Percentiles rank a stretch among this genome's conserved stretches.
Conservation (phyloP, 2,113 vertebrate species). For the Vimba vimba region DNA sequence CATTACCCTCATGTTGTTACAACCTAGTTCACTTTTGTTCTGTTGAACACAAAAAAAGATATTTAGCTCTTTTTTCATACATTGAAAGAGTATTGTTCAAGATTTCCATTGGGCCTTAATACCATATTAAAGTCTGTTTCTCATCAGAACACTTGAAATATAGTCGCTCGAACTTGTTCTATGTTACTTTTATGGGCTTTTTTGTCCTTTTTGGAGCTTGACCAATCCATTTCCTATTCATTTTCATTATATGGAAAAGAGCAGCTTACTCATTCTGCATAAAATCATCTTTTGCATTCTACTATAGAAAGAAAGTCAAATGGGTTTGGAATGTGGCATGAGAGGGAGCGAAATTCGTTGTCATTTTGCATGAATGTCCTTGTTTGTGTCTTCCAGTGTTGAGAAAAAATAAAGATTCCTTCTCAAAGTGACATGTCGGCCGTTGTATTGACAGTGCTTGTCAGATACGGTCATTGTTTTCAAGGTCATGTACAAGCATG, state of each 20-base stretch:
- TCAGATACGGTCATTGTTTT: conserved; percentile 32
- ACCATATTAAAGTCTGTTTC: background rate
- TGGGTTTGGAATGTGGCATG: background rate
- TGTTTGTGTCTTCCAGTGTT: conserved; percentile 15
- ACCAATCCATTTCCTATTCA: background rate
- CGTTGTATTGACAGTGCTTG: conserved; percentile 5
- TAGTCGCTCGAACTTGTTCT: background rate
- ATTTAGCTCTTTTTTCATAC: background rate
- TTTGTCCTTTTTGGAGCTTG: background rate
- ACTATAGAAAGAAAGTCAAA: too few relatives aligned
- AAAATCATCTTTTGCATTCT: background rate
- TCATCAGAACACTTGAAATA: background rate
- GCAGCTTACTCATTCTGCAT: background rate
- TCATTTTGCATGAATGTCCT: conserved; percentile 1
- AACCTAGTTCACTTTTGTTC: background rate
- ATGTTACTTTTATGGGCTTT: background rate
- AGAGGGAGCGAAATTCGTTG: background rate
- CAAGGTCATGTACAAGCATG: conserved; percentile 35
- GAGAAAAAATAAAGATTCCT: conserved; percentile 2
- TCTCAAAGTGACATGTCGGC: conserved; percentile 13
- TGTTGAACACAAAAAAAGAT: background rate
- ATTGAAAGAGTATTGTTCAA: background rate
- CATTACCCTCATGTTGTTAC: background rate
- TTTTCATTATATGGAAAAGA: background rate
- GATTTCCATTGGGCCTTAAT: background rate